Conservation (phyloP, 1,140 invertebrate species). For the Zaprionus tsacasi region DNA sequence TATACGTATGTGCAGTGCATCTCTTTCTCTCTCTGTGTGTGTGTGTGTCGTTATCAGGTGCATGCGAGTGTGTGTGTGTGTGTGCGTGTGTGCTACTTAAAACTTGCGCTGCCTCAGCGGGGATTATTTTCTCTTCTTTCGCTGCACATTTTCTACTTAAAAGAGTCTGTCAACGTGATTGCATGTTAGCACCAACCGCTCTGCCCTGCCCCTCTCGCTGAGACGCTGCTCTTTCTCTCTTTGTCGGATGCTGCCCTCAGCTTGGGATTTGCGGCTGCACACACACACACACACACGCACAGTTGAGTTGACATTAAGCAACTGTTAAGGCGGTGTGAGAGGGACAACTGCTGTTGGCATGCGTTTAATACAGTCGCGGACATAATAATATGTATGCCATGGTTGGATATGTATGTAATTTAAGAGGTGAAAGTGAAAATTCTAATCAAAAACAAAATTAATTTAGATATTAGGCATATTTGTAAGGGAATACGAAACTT, state of each 20-base stretch:
- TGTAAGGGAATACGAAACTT: not conserved
- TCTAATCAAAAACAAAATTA: not conserved
- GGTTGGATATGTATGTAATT: not conserved
- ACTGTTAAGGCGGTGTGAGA: slow-evolving; percentile 24
- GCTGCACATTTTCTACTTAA: slow-evolving; percentile 75
- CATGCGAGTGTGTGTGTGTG: slow-evolving; percentile 34
- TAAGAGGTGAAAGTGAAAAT: not conserved
- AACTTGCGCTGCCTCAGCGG: slow-evolving; percentile 40
- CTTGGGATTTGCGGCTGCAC: slow-evolving; percentile 48
- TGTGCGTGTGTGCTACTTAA: slow-evolving; percentile 40
- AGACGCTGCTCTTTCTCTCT: not conserved
- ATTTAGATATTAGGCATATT: no score
- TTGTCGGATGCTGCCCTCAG: not conserved
- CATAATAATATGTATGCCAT: not conserved
- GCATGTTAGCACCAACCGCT: slow-evolving; percentile 60
- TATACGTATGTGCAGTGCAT: slow-evolving; percentile 22
- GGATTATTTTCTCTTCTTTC: slow-evolving; percentile 73
- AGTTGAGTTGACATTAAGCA: slow-evolving; percentile 46
- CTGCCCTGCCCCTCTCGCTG: not conserved
- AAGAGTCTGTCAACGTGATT: slow-evolving; percentile 79
- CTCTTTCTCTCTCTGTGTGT: slow-evolving; percentile 28
- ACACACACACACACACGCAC: slow-evolving; percentile 31
- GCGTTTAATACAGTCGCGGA: slow-evolving; percentile 2
- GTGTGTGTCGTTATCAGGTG: slow-evolving; percentile 25
- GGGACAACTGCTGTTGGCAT: not conserved